phyloP scores from a whole-genome alignment of 2,888 invertebrate genomes.

The Drosophila birchii region DNA sequence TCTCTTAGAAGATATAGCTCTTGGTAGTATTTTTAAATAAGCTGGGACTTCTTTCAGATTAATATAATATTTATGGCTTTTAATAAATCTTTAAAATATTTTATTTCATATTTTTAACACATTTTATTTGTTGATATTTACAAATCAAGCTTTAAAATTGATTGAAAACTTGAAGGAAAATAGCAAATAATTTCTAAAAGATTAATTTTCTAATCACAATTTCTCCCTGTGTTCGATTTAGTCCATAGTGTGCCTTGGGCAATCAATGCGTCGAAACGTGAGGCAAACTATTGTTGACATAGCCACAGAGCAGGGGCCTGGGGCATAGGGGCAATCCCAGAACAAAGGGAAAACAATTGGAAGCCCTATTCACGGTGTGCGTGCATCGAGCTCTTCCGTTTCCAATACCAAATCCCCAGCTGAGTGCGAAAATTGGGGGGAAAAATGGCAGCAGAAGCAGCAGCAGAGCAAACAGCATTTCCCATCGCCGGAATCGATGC shows the following conservation, averaged over 20 bases:
- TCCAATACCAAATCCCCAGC: slow-evolving; percentile 28
- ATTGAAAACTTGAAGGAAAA: background rate
- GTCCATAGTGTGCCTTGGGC: slow-evolving; percentile 59
- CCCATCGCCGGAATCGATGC: slow-evolving; percentile 50
- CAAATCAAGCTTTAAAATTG: background rate
- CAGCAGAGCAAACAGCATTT: slow-evolving; percentile 35
- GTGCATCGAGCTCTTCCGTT: slow-evolving; percentile 57
- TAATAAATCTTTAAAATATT: background rate
- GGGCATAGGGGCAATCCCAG: slow-evolving; percentile 3
- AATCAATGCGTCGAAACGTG: slow-evolving; percentile 40
- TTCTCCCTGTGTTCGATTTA: background rate
- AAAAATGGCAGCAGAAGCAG: background rate
- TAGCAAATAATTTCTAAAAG: background rate
- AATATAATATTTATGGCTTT: too few relatives aligned
- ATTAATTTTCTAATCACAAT: too few relatives aligned
- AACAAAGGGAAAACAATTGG: slow-evolving; percentile 69
- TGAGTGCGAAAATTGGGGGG: slow-evolving; percentile 28
- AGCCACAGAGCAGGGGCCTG: slow-evolving; percentile 5
- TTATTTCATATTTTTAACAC: too few relatives aligned
- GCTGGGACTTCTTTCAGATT: rapidly evolving
- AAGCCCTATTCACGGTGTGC: slow-evolving; percentile 39
- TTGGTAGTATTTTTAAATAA: background rate
- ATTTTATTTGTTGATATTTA: too few relatives aligned
- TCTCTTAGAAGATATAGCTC: background rate
- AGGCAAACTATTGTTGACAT: slow-evolving; percentile 47